These are phyloP conservation scores for Aegotheles bennettii DNA, from an alignment of 2,113 vertebrate genomes.

Conservation along the genomic window DNA sequence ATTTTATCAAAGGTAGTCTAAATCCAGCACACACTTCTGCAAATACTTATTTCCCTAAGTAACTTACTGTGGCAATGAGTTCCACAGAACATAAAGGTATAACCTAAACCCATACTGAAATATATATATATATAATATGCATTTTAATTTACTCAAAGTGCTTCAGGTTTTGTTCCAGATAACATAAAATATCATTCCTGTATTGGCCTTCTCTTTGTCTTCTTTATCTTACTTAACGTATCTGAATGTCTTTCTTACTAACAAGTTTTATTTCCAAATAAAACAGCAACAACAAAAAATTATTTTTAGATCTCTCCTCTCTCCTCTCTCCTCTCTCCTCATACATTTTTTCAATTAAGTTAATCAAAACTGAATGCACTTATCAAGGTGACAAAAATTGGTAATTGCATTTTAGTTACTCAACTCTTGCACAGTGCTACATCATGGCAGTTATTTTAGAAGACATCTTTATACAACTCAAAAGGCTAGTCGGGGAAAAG, in stretches of 20 bases:
- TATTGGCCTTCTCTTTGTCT: not conserved
- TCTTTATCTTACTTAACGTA: not conserved
- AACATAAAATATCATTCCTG: not conserved
- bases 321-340: not conserved
- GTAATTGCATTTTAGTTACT: not conserved
- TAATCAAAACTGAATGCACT: not conserved
- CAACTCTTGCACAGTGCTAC: not conserved
- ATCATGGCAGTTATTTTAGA: not conserved
- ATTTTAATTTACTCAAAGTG: not conserved
- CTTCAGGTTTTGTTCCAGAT: not conserved
- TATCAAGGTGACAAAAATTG: not conserved
- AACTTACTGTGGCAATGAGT: not conserved
- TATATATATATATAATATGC: not conserved
- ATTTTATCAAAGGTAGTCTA: not conserved
- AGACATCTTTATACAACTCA: not conserved
- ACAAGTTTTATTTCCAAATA: not conserved
- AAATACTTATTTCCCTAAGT: not conserved
- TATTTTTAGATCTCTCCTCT: not conserved
- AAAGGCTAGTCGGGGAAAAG: not conserved
- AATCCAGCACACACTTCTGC: not conserved
- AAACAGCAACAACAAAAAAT: not conserved
- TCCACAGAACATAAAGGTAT: not conserved
- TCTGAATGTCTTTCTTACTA: not conserved
- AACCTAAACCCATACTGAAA: not conserved
- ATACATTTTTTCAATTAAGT: not conserved